Conservation (phyloP, 2,113 vertebrate species). For the Chaetodon auriga region DNA sequence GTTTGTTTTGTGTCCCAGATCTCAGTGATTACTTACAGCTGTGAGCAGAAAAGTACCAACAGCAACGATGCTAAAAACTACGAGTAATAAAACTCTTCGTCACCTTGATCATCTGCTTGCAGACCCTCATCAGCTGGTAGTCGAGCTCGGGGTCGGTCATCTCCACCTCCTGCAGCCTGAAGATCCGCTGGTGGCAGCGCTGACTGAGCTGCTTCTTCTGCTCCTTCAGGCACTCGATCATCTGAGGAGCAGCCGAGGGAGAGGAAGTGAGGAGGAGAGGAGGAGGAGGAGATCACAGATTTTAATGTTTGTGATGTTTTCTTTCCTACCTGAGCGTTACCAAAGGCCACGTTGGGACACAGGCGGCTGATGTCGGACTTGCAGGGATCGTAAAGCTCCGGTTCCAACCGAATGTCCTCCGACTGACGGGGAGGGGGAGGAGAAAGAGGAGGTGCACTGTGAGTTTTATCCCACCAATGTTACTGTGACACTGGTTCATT, state of each 20-base stretch:
- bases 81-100: background rate
- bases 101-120: constrained; percentile 99
- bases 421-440: constrained; percentile 82
- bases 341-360: constrained; percentile 92
- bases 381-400: constrained; percentile 93
- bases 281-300: no score
- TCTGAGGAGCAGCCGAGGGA: constrained; percentile 30
- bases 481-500: no score
- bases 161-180: constrained; percentile 95
- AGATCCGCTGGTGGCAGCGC: constrained; percentile 94
- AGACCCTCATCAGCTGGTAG: constrained; percentile 97
- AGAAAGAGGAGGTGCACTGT: background rate
- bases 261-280: no score
- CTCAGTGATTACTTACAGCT: no score
- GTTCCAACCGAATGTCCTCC: constrained; percentile 95
- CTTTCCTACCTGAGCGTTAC: constrained; percentile 91
- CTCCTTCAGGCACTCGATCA: constrained; percentile 96
- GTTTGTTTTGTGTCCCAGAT: no score
- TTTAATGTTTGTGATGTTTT: no score
- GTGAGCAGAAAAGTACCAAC: no score
- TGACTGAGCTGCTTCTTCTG: constrained; percentile 90
- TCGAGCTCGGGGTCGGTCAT: constrained; percentile 98
- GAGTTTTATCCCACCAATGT: no score
- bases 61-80: no score
- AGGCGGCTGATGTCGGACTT: constrained; percentile 92